A percentile compares a stretch with the other conserved stretches of the same genome.
Conservation (phyloP, 2,888 invertebrate genomes). For the Hedya salicella region DNA sequence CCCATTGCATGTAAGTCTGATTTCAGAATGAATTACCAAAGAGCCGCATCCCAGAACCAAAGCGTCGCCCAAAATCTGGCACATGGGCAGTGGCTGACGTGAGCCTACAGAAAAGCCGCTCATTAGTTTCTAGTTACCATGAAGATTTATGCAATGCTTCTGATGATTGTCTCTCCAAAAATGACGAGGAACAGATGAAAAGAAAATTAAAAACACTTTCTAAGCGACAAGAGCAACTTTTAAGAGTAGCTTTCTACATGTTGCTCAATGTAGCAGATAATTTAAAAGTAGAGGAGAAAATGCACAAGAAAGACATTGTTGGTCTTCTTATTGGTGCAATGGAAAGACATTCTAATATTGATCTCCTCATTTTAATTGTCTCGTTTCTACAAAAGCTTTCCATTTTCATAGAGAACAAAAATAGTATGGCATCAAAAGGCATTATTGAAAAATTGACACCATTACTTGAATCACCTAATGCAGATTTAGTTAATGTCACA, state of each 20-base stretch:
- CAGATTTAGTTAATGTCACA: conserved; percentile 92
- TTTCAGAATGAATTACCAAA: conserved; percentile 87
- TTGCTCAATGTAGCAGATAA: conserved; percentile 98
- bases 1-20: conserved; percentile 14
- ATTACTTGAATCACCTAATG: conserved; percentile 88
- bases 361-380: conserved; percentile 94
- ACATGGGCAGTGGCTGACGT: conserved; percentile 87
- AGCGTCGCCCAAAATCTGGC: conserved; percentile 90
- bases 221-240: conserved; percentile 96
- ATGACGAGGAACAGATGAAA: conserved; percentile 91
- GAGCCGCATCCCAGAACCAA: conserved; percentile 89
- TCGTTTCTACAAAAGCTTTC: conserved; percentile 98
- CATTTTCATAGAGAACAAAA: conserved; percentile 97
- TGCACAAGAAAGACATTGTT: conserved; percentile 96
- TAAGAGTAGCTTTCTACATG: conserved; percentile 96
- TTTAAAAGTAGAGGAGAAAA: conserved; percentile 97
- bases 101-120: conserved; percentile 83
- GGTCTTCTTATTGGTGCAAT: conserved; percentile 94
- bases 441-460: conserved; percentile 93
- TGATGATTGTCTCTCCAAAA: conserved; percentile 78
- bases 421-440: conserved; percentile 93
- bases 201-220: conserved; percentile 92
- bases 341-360: conserved; percentile 93
- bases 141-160: conserved; percentile 85
- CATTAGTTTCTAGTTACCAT: conserved; percentile 88